These are phyloP conservation scores for Manis javanica DNA, from an alignment of 2,797 vertebrate genomes.

Conservation along the genomic window DNA sequence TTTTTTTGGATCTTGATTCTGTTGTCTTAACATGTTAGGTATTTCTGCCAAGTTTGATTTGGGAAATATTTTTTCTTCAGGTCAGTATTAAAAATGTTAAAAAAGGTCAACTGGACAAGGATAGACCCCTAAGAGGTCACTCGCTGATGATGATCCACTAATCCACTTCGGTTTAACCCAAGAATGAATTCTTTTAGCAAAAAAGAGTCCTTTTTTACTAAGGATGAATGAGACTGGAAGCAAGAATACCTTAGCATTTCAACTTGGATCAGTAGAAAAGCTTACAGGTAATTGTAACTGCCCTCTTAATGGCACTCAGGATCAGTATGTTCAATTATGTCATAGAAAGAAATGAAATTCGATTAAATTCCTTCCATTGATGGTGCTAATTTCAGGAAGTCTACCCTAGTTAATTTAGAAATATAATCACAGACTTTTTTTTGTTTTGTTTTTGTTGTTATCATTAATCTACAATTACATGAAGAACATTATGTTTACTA, in stretches of 20 bases:
- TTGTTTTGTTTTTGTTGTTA: too few species aligned
- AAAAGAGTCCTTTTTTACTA: neutral
- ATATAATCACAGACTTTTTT: neutral
- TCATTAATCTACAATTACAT: too few species aligned
- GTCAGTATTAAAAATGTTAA: neutral
- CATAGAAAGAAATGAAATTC: neutral
- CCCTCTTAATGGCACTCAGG: neutral
- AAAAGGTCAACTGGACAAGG: neutral
- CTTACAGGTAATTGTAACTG: neutral
- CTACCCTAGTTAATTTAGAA: constrained; percentile 21
- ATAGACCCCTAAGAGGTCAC: neutral
- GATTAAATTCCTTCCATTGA: neutral
- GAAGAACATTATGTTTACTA: too few species aligned
- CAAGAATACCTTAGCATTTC: constrained; percentile 2
- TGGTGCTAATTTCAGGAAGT: constrained; percentile 3
- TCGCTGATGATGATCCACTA: neutral
- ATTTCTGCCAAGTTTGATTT: neutral
- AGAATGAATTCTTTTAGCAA: neutral
- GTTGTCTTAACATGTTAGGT: neutral
- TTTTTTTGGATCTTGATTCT: neutral
- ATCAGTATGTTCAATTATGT: neutral
- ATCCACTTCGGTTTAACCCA: neutral
- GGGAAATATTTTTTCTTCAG: neutral
- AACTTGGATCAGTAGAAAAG: constrained; percentile 3
- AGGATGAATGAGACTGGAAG: neutral